Conservation (phyloP, 2,888 invertebrate species). For the Colletes collaris region DNA sequence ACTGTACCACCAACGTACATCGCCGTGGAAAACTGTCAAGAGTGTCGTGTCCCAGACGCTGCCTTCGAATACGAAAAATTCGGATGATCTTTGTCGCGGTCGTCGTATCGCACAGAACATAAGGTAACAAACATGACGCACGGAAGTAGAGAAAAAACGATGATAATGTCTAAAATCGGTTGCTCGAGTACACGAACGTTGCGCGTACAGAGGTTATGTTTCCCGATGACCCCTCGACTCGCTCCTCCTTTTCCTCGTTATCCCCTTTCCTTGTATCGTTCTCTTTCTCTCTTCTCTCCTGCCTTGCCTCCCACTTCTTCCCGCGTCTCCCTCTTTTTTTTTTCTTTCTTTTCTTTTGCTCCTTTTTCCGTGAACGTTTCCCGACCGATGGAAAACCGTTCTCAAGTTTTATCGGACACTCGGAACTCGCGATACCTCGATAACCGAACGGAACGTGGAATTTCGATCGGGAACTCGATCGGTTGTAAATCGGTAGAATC, state of each 20-base stretch:
- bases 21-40: slow-evolving; percentile 67
- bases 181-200: slow-evolving; percentile 43
- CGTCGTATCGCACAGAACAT: slow-evolving; percentile 46
- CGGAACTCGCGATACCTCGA: not conserved
- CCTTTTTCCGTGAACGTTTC: slow-evolving; percentile 6
- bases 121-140: slow-evolving; percentile 62
- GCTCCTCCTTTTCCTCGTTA: slow-evolving; percentile 46
- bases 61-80: slow-evolving; percentile 10
- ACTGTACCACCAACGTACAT: slow-evolving; percentile 32
- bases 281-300: slow-evolving; percentile 38
- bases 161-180: slow-evolving; percentile 45
- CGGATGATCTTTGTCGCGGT: slow-evolving; percentile 1
- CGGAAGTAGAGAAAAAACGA: slow-evolving; percentile 32
- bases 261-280: slow-evolving; percentile 38
- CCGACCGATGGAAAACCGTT: slow-evolving; percentile 23
- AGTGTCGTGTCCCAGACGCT: slow-evolving; percentile 44
- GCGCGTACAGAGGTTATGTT: slow-evolving; percentile 73
- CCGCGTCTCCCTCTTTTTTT: slow-evolving; percentile 7
- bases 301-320: slow-evolving; percentile 6
- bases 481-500: slow-evolving; percentile 10
- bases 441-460: not conserved
- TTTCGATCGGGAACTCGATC: slow-evolving; percentile 32
- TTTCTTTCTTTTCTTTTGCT: slow-evolving; percentile 2
- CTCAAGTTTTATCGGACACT: slow-evolving; percentile 3
- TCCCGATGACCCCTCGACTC: slow-evolving; percentile 71